Evolutionary conservation across 2,888 invertebrate species (phyloP).

Genomic region (Drosophila cognata): DNA sequence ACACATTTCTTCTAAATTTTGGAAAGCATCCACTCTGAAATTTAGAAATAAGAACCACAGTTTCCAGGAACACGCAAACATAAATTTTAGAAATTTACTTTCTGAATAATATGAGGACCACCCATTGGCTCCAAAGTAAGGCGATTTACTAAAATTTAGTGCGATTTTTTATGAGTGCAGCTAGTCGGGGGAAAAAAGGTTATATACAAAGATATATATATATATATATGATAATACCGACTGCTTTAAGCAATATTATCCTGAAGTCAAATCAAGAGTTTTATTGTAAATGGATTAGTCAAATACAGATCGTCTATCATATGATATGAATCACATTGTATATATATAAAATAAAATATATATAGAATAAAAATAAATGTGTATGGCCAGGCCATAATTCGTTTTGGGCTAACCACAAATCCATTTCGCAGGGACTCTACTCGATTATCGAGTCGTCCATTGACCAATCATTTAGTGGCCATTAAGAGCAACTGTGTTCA

Average conservation of each 20-base stretch:
- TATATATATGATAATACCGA: accelerated
- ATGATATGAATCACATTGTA: background rate
- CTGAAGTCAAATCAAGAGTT: background rate
- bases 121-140: background rate
- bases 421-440: slow-evolving; percentile 62
- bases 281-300: background rate
- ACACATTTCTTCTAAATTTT: background rate
- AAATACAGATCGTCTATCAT: background rate
- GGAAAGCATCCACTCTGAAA: background rate
- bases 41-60: accelerated
- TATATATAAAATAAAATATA: background rate
- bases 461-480: slow-evolving; percentile 55
- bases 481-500: slow-evolving; percentile 38
- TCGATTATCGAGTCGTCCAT: slow-evolving; percentile 60
- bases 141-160: background rate
- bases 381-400: slow-evolving; percentile 1
- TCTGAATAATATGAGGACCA: background rate
- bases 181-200: accelerated
- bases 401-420: slow-evolving; percentile 57
- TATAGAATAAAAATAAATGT: background rate
- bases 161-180: background rate
- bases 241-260: background rate
- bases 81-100: background rate
- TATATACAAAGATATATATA: too few relatives aligned
- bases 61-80: background rate